A percentile compares a stretch with the other conserved stretches of the same genome.
phyloP scores from a whole-genome alignment of 1,140 invertebrate genomes.

The Limonius californicus region DNA sequence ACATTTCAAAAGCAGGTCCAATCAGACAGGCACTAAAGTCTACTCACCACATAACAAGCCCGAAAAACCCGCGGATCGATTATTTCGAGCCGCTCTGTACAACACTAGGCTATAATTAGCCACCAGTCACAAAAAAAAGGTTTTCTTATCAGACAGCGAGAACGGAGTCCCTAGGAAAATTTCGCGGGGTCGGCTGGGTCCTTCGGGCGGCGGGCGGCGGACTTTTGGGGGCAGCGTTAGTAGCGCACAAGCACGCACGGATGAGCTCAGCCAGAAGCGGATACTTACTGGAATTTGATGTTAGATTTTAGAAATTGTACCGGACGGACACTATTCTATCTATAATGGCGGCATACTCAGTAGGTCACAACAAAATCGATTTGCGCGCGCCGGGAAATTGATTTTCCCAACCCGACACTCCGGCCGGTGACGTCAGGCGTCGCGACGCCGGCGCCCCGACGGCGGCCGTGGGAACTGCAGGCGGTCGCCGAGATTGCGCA shows the following conservation, averaged over 20 bases:
- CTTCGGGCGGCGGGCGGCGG: background rate
- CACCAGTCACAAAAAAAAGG: background rate
- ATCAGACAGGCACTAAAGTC: no score
- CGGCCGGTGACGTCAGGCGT: conserved; percentile 28
- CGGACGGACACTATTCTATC: conserved; percentile 32
- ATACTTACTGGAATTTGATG: conserved; percentile 23
- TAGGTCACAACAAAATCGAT: conserved; percentile 39
- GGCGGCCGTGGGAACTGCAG: background rate
- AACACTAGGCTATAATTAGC: background rate
- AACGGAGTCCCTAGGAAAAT: background rate
- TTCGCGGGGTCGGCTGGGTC: background rate
- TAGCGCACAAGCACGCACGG: no score
- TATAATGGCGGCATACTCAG: conserved; percentile 37
- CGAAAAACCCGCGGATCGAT: background rate
- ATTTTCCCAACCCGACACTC: conserved; percentile 23
- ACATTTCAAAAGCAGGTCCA: no score
- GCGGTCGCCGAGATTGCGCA: no score
- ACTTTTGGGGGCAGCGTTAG: background rate
- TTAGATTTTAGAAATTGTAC: conserved; percentile 23
- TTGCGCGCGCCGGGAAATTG: conserved; percentile 31
- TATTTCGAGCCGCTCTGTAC: background rate
- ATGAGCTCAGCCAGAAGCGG: background rate
- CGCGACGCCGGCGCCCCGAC: conserved; percentile 15
- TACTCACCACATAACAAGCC: no score
- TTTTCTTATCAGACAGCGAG: background rate